A percentile compares a stretch with the other conserved stretches of the same genome.
Conservation (phyloP, 1,140 invertebrate species). For the Anastrepha ludens region DNA sequence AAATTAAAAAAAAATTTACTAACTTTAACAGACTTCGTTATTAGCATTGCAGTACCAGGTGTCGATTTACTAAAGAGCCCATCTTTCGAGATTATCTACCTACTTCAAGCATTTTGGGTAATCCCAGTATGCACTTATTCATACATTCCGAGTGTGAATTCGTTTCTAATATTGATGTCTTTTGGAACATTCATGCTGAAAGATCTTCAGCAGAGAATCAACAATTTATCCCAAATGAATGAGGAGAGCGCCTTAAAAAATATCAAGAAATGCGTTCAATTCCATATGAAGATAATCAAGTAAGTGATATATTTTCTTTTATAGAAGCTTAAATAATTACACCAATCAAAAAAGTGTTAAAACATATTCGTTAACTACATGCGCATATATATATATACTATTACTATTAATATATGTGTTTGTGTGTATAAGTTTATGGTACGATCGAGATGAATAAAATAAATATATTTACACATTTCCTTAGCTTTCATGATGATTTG, state of each 20-base stretch:
- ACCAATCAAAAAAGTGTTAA: no score
- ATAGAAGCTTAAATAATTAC: no score
- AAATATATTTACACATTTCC: no score
- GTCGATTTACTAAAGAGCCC: background rate
- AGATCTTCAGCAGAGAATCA: background rate
- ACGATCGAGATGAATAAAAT: no score
- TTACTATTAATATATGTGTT: no score
- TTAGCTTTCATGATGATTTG: background rate
- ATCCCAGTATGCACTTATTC: background rate
- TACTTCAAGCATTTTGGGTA: background rate
- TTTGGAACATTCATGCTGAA: background rate
- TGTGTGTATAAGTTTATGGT: no score
- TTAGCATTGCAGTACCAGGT: background rate
- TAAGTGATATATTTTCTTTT: background rate
- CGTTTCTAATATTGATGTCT: background rate
- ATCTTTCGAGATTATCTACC: background rate
- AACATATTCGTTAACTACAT: no score
- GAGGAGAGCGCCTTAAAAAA: background rate
- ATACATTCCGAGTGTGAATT: background rate
- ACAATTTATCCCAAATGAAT: background rate
- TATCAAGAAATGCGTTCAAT: background rate
- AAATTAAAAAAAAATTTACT: background rate
- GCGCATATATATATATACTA: no score
- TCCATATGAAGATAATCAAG: background rate
- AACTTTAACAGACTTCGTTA: background rate